A percentile compares a stretch with the other conserved stretches of the same genome.
phyloP scores from a whole-genome alignment of 2,888 invertebrate genomes.

The Sinhomidia bicolor region DNA sequence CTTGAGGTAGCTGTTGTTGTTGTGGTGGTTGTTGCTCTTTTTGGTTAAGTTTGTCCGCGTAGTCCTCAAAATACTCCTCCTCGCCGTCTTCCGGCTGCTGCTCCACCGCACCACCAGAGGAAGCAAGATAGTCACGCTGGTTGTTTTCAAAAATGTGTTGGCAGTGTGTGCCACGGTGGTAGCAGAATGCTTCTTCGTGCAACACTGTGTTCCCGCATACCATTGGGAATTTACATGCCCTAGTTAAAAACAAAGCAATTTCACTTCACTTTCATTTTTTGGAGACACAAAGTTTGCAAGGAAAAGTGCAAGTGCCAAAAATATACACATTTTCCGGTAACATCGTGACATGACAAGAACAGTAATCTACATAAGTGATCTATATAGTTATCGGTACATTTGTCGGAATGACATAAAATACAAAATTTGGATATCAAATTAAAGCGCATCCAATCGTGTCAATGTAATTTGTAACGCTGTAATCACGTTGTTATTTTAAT shows the following conservation, averaged over 20 bases:
- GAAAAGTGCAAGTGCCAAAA: neutral
- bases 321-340: neutral
- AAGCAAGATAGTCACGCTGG: constrained; percentile 73
- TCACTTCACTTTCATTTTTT: constrained; percentile 21
- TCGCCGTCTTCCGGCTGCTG: constrained; percentile 68
- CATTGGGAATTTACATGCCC: constrained; percentile 88
- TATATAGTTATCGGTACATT: neutral
- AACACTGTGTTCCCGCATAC: constrained; percentile 90
- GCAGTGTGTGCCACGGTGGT: constrained; percentile 90
- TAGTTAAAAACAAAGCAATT: constrained; percentile 80
- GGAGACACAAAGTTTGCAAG: neutral
- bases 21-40: constrained; percentile 5
- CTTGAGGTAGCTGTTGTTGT: constrained; percentile 33
- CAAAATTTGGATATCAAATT: neutral
- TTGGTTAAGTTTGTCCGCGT: constrained; percentile 47
- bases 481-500: neutral
- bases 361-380: neutral
- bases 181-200: constrained; percentile 92
- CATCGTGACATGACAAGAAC: neutral
- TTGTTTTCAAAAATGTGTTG: constrained; percentile 82
- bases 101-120: constrained; percentile 30
- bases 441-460: constrained; percentile 28
- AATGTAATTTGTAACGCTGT: constrained; percentile 21
- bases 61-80: constrained; percentile 67
- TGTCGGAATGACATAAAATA: neutral